A percentile compares a stretch with the other conserved stretches of the same genome.
phyloP scores from a whole-genome alignment of 2,797 vertebrate genomes.

The Eulemur albifrons region DNA sequence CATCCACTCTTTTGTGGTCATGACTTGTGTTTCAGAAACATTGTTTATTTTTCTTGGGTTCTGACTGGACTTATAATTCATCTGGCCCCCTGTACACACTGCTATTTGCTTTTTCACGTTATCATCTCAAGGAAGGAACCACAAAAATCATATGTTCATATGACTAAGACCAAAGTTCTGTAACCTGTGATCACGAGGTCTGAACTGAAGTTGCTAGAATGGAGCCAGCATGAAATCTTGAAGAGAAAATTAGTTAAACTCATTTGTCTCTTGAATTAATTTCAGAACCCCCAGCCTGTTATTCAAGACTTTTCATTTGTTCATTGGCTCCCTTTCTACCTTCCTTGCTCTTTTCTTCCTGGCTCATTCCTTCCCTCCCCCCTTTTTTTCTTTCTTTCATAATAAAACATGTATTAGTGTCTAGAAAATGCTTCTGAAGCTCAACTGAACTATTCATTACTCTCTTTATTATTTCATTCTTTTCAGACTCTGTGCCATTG shows the following conservation, averaged over 20 bases:
- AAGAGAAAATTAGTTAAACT: background rate
- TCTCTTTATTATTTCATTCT: background rate
- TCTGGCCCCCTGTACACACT: background rate
- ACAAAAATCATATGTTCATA: background rate
- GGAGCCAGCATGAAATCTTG: background rate
- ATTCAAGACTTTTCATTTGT: background rate
- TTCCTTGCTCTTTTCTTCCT: background rate
- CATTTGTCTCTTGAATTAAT: background rate
- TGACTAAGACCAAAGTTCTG: background rate
- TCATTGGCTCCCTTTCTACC: background rate
- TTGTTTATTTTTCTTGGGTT: conserved; percentile 61
- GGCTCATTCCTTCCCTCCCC: background rate
- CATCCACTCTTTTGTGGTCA: conserved; percentile 58
- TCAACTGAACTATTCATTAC: background rate
- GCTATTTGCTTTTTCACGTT: background rate
- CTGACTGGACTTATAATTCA: conserved; percentile 58
- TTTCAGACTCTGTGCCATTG: background rate
- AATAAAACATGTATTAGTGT: background rate
- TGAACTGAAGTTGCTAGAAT: background rate
- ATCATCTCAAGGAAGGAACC: background rate
- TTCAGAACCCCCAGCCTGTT: background rate
- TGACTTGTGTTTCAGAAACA: conserved; percentile 60
- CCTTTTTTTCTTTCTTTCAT: background rate
- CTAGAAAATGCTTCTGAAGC: background rate
- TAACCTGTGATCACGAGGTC: background rate